Base-by-base conservation (phyloP, 2,113 vertebrate genomes). In the Pygathrix nemaeus region DNA sequence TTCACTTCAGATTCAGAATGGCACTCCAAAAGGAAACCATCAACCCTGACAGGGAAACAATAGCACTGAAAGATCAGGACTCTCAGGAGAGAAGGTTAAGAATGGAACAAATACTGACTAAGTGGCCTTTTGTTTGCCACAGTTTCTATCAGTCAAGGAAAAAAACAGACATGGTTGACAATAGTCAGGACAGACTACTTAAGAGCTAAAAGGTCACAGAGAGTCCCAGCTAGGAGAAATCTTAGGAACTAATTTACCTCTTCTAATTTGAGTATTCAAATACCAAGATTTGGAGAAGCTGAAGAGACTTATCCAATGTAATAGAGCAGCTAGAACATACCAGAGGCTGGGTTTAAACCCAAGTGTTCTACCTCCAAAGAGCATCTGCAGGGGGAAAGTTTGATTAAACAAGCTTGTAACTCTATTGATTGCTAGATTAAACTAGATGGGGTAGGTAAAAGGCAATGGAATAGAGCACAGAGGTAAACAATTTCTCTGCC, bases 201-300 rank as follows among this genome's bases (percentile, higher is more conserved):
- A 50, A 20, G 55, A 30, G 9, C 14, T 13, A 57, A 40, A n/a
- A 92, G n/a, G 40, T 86, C 59, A 79, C 0, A 75, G 11, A 27
- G 45, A 84, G 30, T 35, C 35, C 6, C 43, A 50, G 8, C 9
- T n/a, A 68, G 30, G 48, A 88, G 43, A 81, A 70, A 73, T 40
- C 27, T 38, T 81, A 52, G 20, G 30, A 21, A 72, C 18, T 61
- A 73, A 90, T 52, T 4, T 88, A 0, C 40, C 76, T 55, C 61
- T 87, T 93, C 40, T 85, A 72, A 84, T 40, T 40, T 72, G 23
- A 93, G 50, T 59, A 79, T 43, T 72, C 52, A 79, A 86, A 97
- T 52, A 38, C 6, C 21, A 48, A 84, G 27, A 87, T 84, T 81
- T 70, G 50, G 20, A 84, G 76, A 92, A 70, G 2, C 27, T 68